These are phyloP conservation scores for Catocala nupta DNA, from an alignment of 2,888 invertebrate species.

Conservation along the genomic window DNA sequence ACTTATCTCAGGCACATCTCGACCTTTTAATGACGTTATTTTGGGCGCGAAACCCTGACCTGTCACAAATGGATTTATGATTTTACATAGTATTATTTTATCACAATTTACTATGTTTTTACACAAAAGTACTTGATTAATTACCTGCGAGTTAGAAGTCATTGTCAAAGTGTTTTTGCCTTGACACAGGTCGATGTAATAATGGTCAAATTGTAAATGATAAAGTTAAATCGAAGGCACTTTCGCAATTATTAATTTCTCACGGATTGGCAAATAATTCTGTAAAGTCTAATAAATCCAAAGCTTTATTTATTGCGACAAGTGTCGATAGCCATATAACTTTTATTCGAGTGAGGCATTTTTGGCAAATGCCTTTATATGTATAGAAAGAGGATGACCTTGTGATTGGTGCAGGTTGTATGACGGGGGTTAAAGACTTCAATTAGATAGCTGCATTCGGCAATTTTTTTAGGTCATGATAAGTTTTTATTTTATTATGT, in stretches of 20 bases:
- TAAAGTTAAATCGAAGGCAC: conserved; percentile 52
- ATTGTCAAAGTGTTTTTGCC: conserved; percentile 50
- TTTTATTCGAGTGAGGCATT: neutral
- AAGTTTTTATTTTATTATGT: neutral
- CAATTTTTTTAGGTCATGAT: neutral
- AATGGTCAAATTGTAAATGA: conserved; percentile 31
- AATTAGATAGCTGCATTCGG: conserved; percentile 1
- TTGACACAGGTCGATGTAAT: conserved; percentile 60
- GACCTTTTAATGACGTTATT: conserved; percentile 27
- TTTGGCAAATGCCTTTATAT: neutral
- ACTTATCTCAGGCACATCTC: conserved; percentile 14
- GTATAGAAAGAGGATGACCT: conserved; percentile 4
- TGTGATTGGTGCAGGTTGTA: neutral
- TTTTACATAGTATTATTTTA: conserved; percentile 35
- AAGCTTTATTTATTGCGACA: conserved; percentile 2
- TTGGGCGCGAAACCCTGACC: conserved; percentile 45
- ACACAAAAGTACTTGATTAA: conserved; percentile 40
- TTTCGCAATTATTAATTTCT: conserved; percentile 54
- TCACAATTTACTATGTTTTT: conserved; percentile 31
- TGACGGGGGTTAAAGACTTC: conserved; percentile 1
- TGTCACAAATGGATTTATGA: conserved; percentile 49
- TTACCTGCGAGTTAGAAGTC: conserved; percentile 43
- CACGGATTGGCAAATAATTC: conserved; percentile 29
- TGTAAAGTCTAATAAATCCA: conserved; percentile 19
- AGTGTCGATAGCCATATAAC: neutral